Evolutionary conservation across 1,140 invertebrate genomes (phyloP).

Genomic region (Choristoneura fumiferana): DNA sequence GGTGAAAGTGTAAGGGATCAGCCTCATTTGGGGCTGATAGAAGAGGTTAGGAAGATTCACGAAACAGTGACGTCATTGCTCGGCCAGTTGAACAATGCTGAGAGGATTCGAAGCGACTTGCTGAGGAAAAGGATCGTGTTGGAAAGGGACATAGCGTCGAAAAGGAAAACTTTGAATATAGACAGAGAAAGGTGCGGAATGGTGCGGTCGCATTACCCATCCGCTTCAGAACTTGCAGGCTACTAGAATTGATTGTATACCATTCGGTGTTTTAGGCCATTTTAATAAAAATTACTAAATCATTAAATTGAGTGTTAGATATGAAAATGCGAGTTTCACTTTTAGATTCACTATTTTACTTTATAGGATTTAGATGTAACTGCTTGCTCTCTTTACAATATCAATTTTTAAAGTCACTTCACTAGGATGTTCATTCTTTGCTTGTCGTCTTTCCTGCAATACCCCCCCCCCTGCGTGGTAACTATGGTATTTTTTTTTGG

Average conservation of each 20-base stretch:
- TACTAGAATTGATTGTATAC: constrained; percentile 28
- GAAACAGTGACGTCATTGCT: constrained; percentile 82
- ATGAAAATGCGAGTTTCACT: too few species aligned
- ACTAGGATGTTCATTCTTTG: too few species aligned
- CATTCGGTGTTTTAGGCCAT: too few species aligned
- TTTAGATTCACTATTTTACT: too few species aligned
- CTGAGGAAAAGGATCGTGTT: constrained; percentile 80
- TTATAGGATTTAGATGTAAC: too few species aligned
- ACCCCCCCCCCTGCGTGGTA: too few species aligned
- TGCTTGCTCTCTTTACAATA: too few species aligned
- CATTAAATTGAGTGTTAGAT: too few species aligned
- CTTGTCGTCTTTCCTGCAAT: too few species aligned
- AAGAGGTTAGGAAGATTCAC: constrained; percentile 84
- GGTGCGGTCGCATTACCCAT: constrained; percentile 84
- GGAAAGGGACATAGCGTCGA: constrained; percentile 85
- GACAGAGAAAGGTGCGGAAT: constrained; percentile 83
- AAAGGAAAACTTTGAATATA: constrained; percentile 85
- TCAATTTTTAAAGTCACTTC: too few species aligned
- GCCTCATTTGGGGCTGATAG: constrained; percentile 84
- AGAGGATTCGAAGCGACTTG: constrained; percentile 80
- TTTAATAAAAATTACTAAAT: too few species aligned
- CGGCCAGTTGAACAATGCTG: constrained; percentile 73
- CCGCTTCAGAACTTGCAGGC: constrained; percentile 82
- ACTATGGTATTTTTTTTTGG: too few species aligned
- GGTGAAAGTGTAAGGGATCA: constrained; percentile 86